These are phyloP conservation scores for Drosophila varians DNA, from an alignment of 1,140 invertebrate species.

Conservation along the genomic window DNA sequence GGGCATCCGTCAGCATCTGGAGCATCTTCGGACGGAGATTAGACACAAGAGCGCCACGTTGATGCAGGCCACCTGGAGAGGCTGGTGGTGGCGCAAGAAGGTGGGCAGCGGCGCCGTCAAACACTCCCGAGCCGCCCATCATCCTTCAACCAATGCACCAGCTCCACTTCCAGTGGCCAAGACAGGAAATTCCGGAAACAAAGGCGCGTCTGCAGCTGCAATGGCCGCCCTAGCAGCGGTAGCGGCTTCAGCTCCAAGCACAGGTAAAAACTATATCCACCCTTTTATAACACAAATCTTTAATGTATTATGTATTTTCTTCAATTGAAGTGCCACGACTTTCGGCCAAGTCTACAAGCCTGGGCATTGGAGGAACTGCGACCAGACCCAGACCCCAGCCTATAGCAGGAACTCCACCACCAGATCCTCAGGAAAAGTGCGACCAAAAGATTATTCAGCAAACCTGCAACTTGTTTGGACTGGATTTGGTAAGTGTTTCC, in stretches of 20 bases:
- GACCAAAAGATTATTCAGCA: conserved; percentile 94
- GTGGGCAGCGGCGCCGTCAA: conserved; percentile 86
- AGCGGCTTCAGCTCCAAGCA: conserved; percentile 54
- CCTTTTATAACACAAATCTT: neutral
- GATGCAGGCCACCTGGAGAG: conserved; percentile 93
- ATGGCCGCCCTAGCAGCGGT: conserved; percentile 54
- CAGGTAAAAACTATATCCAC: conserved; percentile 15
- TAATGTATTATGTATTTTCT: neutral
- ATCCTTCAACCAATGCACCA: conserved; percentile 13
- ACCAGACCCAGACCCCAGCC: conserved; percentile 92
- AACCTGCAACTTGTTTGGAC: conserved; percentile 94
- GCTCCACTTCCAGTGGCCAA: conserved; percentile 42
- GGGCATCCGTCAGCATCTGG: conserved; percentile 94
- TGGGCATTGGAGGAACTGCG: conserved; percentile 77
- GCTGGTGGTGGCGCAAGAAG: conserved; percentile 89
- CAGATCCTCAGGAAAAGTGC: conserved; percentile 90
- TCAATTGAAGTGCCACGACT: conserved; percentile 64
- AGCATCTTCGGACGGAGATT: conserved; percentile 90
- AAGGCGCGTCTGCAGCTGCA: conserved; percentile 53
- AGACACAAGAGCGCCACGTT: conserved; percentile 90
- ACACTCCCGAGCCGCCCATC: conserved; percentile 23
- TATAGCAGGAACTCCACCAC: conserved; percentile 92
- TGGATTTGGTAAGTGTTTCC: conserved; percentile 89
- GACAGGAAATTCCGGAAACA: conserved; percentile 21
- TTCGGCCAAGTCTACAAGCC: conserved; percentile 73